phyloP scores from a whole-genome alignment of 2,797 vertebrate genomes.

The Anolis apletophallus region DNA sequence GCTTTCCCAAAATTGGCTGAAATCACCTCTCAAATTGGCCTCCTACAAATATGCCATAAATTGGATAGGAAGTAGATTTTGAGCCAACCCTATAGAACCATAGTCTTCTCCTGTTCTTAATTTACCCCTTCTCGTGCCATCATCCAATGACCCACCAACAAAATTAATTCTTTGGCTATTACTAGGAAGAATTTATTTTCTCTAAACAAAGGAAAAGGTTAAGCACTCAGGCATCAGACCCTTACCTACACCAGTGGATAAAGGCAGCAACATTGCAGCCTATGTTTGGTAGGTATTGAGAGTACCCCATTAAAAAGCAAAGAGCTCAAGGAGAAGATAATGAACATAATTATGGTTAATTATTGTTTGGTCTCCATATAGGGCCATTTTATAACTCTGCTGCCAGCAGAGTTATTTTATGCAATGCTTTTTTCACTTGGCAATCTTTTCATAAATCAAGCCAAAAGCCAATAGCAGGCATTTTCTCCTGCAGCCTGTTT shows the following conservation, averaged over 20 bases:
- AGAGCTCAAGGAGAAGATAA: constrained; percentile 55
- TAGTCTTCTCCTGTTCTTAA: not conserved
- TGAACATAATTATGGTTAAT: constrained; percentile 69
- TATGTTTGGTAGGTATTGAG: not conserved
- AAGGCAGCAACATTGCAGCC: constrained; percentile 31
- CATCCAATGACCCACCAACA: not conserved
- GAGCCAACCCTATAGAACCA: not conserved
- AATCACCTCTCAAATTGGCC: not conserved
- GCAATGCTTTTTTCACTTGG: constrained; percentile 72
- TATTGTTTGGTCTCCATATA: constrained; percentile 69
- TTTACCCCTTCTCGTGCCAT: not conserved
- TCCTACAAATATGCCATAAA: not conserved
- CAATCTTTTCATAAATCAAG: constrained; percentile 78
- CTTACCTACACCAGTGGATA: not conserved
- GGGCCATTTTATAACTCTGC: constrained; percentile 45
- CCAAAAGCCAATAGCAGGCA: constrained; percentile 69
- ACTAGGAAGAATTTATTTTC: not conserved
- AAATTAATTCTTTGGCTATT: not conserved
- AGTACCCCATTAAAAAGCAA: constrained; percentile 2
- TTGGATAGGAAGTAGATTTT: not conserved
- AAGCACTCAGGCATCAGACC: rapidly evolving
- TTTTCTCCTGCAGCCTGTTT: constrained; percentile 72
- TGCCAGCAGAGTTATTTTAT: constrained; percentile 67
- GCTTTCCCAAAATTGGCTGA: not conserved
- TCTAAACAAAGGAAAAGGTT: not conserved